Evolutionary conservation across 2,797 vertebrate species (phyloP), one percentile per base, ranked within the genome.

Genomic region (Enteromius mattozi): DNA sequence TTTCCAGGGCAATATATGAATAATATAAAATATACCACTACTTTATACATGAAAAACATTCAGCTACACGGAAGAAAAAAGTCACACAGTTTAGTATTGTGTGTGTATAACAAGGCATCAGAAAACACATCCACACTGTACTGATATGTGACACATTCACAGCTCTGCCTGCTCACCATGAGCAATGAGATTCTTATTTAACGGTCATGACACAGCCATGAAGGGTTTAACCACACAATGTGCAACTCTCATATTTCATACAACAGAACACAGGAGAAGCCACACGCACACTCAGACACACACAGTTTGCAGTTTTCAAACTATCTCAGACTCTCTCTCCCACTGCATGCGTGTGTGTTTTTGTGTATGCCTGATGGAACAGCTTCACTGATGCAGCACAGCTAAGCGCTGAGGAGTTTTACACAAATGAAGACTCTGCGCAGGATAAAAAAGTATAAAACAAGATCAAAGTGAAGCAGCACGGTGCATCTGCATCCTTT

Each of bases 381-480:
- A 37, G 30, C 75, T 71, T 84, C 49, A 71, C 74, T 70, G 65
- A 35, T 78, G 75, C 75, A 69, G 65, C 37, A 19, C 75, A 69
- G 71, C 81, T 51, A 75, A 61, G 72, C 65, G n/a, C 61, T 37
- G 59, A 35, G 70, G 75, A 59, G 37, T 75, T 78, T 85, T 80
- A 85, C 83, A 78, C 86, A 85, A 87, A 84, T 84, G 78, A 83
- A 70, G 71, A 56, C 82, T 66, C 51, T 77, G 82, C 7, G 54
- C 65, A 42, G 65, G 86, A 77, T 77, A 81, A 83, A 82, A 69
- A 84, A 65, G 63, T 51, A 75, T 69, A 77, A 84, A 87, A 84
- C 65, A 84, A 78, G 86, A 87, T 87, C 82, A 87, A 87, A 87
- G 86, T 84, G 54, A 81, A 81, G 82, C 71, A 78, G 71, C 72